These are phyloP conservation scores for Parauchenoglanis punctatus DNA, from an alignment of 2,797 vertebrate species.

Conservation along the genomic window DNA sequence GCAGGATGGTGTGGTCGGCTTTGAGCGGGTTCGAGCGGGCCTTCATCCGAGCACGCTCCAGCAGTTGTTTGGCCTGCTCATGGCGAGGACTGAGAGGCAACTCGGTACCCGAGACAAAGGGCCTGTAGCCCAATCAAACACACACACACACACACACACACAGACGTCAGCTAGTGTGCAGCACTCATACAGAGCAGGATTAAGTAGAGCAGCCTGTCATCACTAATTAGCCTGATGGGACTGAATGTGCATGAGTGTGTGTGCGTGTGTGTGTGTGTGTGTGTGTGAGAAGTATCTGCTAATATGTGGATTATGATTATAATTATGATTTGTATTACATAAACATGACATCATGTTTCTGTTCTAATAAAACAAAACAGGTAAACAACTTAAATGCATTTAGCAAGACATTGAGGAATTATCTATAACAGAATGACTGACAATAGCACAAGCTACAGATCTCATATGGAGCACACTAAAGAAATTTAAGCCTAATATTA, in stretches of 20 bases:
- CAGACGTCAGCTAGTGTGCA: slow-evolving; percentile 65
- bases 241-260: slow-evolving; percentile 46
- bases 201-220: slow-evolving; percentile 79
- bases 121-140: slow-evolving; percentile 62
- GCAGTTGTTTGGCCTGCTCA: slow-evolving; percentile 80
- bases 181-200: slow-evolving; percentile 70
- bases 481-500: neutral
- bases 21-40: slow-evolving; percentile 84
- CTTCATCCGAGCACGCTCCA: slow-evolving; percentile 85
- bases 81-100: slow-evolving; percentile 75
- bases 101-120: slow-evolving; percentile 69
- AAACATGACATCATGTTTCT: slow-evolving; percentile 3
- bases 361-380: neutral
- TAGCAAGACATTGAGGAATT: neutral
- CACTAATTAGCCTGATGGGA: slow-evolving; percentile 77
- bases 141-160: slow-evolving; percentile 46
- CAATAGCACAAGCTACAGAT: neutral
- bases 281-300: slow-evolving; percentile 23
- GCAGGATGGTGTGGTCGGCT: slow-evolving; percentile 86
- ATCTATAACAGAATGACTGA: neutral
- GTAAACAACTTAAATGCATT: neutral
- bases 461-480: neutral
- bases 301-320: slow-evolving; percentile 47
- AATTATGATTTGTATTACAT: slow-evolving; percentile 29
- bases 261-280: slow-evolving; percentile 25